Percentiles rank a stretch among this genome's conserved stretches.
Evolutionary conservation across 2,113 vertebrate genomes (phyloP).

Genomic region (Anhinga rufa): DNA sequence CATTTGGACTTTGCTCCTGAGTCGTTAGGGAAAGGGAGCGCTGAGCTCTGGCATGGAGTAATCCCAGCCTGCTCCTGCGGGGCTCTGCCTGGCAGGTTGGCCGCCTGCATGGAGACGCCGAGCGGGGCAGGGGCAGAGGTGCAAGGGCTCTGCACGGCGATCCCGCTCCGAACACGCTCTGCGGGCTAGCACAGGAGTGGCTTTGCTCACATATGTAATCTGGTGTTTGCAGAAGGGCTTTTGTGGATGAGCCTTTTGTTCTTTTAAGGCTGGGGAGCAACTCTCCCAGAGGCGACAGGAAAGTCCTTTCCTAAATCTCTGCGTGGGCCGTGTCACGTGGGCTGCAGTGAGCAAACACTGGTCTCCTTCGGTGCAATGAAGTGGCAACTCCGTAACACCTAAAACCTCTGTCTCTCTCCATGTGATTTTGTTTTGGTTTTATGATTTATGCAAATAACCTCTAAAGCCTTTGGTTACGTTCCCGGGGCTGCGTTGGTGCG

Average conservation of each 20-base stretch:
- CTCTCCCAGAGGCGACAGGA: neutral
- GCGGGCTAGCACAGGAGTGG: neutral
- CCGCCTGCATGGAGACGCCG: neutral
- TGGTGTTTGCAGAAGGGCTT: neutral
- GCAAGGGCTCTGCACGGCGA: accelerated
- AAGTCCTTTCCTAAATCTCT: neutral
- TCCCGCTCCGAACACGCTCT: neutral
- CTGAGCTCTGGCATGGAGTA: neutral
- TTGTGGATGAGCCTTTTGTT: neutral
- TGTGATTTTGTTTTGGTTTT: neutral
- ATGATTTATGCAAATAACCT: neutral
- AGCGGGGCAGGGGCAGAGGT: neutral
- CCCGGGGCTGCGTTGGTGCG: neutral
- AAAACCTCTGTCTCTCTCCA: neutral
- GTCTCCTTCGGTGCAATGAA: accelerated
- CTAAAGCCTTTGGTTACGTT: neutral
- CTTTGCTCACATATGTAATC: accelerated
- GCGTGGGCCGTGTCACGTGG: accelerated
- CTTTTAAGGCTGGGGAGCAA: neutral
- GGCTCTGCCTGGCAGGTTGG: neutral
- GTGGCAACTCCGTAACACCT: neutral
- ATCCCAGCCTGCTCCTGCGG: neutral
- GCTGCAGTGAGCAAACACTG: neutral
- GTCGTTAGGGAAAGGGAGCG: neutral
- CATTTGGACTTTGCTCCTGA: neutral